Conservation (phyloP, 92 coral and sea anemone species). For the Bergia sp. region DNA sequence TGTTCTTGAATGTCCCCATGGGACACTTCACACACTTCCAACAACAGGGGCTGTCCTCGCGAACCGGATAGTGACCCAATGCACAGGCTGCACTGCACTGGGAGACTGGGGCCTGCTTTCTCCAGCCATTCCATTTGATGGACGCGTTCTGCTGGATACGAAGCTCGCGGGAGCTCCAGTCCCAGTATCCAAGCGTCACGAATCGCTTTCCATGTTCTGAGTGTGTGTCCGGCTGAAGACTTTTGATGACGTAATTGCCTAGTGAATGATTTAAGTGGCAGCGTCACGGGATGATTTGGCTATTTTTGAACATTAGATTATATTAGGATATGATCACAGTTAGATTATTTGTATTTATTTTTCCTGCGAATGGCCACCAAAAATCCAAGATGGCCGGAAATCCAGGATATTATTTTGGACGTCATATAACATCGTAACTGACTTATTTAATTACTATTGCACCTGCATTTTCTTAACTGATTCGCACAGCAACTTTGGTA, state of each 20-base stretch:
- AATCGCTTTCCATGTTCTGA: conserved; percentile 72
- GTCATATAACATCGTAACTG: too few species aligned
- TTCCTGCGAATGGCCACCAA: too few species aligned
- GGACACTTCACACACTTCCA: conserved; percentile 93
- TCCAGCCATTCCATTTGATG: conserved; percentile 86
- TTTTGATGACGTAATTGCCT: conserved; percentile 92
- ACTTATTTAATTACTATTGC: too few species aligned
- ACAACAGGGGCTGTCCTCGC: conserved; percentile 77
- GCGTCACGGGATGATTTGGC: too few species aligned
- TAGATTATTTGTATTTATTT: too few species aligned
- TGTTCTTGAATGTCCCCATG: conserved; percentile 70
- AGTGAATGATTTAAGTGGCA: neutral
- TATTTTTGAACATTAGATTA: too few species aligned
- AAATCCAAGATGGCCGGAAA: too few species aligned
- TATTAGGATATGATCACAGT: too few species aligned
- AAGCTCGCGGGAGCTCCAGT: conserved; percentile 72
- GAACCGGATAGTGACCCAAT: conserved; percentile 86
- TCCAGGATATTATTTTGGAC: too few species aligned
- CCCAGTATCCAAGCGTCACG: conserved; percentile 81
- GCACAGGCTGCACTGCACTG: conserved; percentile 83
- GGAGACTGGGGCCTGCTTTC: conserved; percentile 65
- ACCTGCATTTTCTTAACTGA: too few species aligned
- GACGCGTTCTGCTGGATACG: conserved; percentile 54
- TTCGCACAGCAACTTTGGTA: too few species aligned
- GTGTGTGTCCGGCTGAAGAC: conserved; percentile 75